These are phyloP conservation scores for Coregonus suidteri DNA, from an alignment of 2,797 vertebrate genomes.

Conservation along the genomic window DNA sequence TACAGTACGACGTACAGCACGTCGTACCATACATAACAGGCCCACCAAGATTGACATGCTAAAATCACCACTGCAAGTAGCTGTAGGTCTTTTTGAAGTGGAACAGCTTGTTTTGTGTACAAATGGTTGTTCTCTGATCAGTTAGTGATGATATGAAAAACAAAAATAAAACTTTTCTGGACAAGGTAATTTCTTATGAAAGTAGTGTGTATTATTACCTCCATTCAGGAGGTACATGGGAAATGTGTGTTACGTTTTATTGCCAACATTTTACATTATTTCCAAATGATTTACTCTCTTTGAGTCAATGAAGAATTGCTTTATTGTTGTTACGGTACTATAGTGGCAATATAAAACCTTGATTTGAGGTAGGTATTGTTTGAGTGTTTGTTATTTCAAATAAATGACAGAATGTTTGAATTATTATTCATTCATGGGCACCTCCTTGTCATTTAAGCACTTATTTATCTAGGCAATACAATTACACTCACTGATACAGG, in stretches of 20 bases:
- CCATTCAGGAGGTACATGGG: background rate
- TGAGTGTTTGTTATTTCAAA: slow-evolving; percentile 3
- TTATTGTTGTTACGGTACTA: background rate
- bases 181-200: background rate
- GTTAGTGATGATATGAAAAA: background rate
- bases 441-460: background rate
- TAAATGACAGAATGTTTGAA: background rate
- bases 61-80: too few relatives aligned
- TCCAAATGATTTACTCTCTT: background rate
- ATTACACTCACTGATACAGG: background rate
- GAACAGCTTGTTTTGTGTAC: background rate
- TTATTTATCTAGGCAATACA: background rate
- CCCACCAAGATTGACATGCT: too few relatives aligned
- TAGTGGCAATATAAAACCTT: background rate
- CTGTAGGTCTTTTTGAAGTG: background rate
- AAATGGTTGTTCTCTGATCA: background rate
- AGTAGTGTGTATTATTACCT: background rate
- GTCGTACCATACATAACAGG: too few relatives aligned
- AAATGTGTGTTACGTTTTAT: background rate
- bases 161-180: background rate
- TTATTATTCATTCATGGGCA: background rate
- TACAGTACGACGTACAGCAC: too few relatives aligned
- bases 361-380: background rate
- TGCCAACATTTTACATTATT: background rate
- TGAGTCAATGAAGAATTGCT: background rate